Base-by-base conservation (phyloP, 1,140 invertebrate species). In the Epicauta chinensis region DNA sequence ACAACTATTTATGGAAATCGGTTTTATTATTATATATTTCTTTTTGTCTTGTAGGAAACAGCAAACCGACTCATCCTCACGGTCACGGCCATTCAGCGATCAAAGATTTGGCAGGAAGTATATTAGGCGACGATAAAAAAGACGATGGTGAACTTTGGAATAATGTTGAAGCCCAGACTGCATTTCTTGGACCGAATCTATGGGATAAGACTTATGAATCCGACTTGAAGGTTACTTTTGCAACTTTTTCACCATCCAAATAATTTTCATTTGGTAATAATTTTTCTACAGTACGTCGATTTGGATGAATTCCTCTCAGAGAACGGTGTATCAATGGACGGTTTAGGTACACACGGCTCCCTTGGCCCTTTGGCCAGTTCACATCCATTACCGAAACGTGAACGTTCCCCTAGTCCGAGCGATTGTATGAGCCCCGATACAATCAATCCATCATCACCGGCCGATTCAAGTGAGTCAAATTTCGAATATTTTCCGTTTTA, bases 271-370 rank as follows among this genome's bases (percentile, higher is more conserved):
- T 3, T 52, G 9, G 23, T 12, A n/a, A 2, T 43, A 56, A 69
- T 55, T 65, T 69, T 62, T 69, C 80, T 87, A 64, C 80, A 93
- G 84, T 95, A 94, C 73, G 91, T 95, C 77, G 93, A 96, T 75
- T 77, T 97, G 75, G 93, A 97, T 75, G 92, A 95, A 75, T 96
- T 97, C 75, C 81, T 97, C 59, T 89, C 87, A 58, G 92, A 95
- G 73, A 95, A 93, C 73, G 91, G 89, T 56, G 89, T 91, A 73
- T 86, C 87, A 49, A 82, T 86, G 64, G 87, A 89, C 67, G 85
- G 81, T 10, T 77, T 81, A 57, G 80, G 79, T 37, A 71, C 73
- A 40, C 73, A 74, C 67, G 60, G 66, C 62, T 74, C 77, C 31
- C 69, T 81, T 36, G 75, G 75, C 31, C 67, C 66, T 0, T 69